phyloP scores from a whole-genome alignment of 1,140 invertebrate genomes.

The Arion vulgaris region DNA sequence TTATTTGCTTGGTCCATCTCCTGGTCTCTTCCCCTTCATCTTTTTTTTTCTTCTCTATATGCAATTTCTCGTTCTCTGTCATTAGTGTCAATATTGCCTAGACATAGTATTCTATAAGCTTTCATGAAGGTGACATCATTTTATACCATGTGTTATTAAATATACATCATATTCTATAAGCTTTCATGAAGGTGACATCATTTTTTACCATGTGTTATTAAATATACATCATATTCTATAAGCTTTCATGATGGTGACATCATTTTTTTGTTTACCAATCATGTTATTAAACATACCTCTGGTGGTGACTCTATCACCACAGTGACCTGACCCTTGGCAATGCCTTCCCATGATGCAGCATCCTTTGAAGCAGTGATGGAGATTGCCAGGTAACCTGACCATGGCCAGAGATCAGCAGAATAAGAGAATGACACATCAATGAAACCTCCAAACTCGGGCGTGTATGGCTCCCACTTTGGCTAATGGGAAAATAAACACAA shows the following conservation, averaged over 20 bases:
- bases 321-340: conserved; percentile 87
- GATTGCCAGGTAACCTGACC: conserved; percentile 95
- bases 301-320: conserved; percentile 87
- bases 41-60: too few species aligned
- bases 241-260: too few species aligned
- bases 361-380: conserved; percentile 79
- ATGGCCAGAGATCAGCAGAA: conserved; percentile 93
- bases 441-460: conserved; percentile 80
- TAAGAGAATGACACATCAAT: conserved; percentile 76
- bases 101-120: too few species aligned
- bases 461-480: conserved; percentile 91
- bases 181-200: not conserved
- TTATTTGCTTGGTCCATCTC: too few species aligned
- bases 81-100: too few species aligned
- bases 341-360: conserved; percentile 84
- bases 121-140: too few species aligned
- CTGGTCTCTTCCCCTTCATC: too few species aligned
- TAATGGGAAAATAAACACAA: conserved; percentile 39
- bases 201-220: too few species aligned
- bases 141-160: not conserved
- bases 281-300: conserved; percentile 78
- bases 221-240: too few species aligned
- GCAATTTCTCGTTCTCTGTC: too few species aligned
- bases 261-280: too few species aligned
- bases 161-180: too few species aligned